phyloP scores from a whole-genome alignment of 2,797 vertebrate species.

The Rhyacichthys aspro region DNA sequence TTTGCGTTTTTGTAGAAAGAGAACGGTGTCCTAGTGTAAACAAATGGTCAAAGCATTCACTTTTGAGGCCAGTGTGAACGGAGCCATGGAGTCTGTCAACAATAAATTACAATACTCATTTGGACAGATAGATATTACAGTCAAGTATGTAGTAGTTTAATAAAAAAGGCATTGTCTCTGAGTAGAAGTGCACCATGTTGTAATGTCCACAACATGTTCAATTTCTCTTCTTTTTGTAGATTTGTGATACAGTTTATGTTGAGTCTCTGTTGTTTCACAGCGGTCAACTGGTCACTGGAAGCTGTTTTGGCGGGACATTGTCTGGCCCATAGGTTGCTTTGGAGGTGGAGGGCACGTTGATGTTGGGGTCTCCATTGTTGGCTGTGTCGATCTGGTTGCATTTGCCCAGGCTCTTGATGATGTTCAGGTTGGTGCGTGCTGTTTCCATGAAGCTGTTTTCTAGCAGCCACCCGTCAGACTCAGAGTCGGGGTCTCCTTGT shows the following conservation, averaged over 20 bases:
- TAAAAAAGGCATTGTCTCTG: constrained; percentile 25
- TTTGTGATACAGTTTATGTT: not conserved
- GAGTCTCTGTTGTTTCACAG: not conserved
- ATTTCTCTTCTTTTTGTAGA: no score
- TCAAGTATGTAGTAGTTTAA: not conserved
- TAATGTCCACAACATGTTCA: no score
- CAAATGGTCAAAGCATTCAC: no score
- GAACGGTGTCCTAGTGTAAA: no score
- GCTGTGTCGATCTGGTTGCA: constrained; percentile 84
- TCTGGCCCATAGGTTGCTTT: constrained; percentile 83
- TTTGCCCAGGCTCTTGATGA: constrained; percentile 90
- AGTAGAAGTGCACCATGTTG: no score
- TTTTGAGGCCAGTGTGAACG: no score
- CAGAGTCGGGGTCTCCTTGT: constrained; percentile 83
- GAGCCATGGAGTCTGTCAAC: constrained; percentile 17
- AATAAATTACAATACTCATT: constrained; percentile 41
- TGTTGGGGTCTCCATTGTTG: constrained; percentile 84
- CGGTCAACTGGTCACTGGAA: constrained; percentile 59
- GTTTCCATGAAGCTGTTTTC: constrained; percentile 90
- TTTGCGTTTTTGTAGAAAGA: no score
- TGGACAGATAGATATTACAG: not conserved
- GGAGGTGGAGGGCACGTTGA: constrained; percentile 79
- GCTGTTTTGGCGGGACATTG: constrained; percentile 74
- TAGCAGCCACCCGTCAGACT: constrained; percentile 91
- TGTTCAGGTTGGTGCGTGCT: constrained; percentile 86